Conservation (phyloP, 1,140 invertebrate species). For the Nylanderia fulva region DNA sequence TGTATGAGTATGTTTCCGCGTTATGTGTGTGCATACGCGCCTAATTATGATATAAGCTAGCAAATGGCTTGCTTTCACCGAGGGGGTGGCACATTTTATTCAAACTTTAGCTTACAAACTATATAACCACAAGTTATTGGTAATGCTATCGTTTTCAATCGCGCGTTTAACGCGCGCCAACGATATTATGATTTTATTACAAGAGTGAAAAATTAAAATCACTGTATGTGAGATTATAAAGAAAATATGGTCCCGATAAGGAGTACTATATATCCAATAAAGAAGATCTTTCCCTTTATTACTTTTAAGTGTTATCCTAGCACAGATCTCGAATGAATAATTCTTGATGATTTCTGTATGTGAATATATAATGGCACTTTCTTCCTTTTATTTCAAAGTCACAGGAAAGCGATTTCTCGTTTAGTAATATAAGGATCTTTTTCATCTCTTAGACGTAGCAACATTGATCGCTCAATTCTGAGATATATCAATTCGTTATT, state of each 20-base stretch:
- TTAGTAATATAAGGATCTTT: background rate
- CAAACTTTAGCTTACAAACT: conserved; percentile 49
- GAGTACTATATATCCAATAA: too few relatives aligned
- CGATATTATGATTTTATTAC: conserved; percentile 19
- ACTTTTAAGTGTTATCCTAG: background rate
- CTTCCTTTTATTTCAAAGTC: background rate
- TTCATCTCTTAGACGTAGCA: background rate
- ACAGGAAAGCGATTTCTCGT: background rate
- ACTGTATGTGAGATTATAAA: too few relatives aligned
- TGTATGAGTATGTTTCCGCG: conserved; percentile 21
- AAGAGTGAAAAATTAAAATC: too few relatives aligned
- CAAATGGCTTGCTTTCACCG: conserved; percentile 45
- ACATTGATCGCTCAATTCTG: background rate
- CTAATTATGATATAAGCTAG: conserved; percentile 15
- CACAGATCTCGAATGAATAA: background rate
- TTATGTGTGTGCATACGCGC: background rate
- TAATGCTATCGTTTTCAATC: background rate
- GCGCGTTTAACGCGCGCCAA: background rate
- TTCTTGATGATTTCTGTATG: conserved; percentile 1
- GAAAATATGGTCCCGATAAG: too few relatives aligned
- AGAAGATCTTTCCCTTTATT: too few relatives aligned
- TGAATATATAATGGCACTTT: background rate
- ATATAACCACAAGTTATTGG: conserved; percentile 38
- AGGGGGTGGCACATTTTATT: conserved; percentile 65
- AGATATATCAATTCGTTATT: conserved; percentile 27